A percentile compares a stretch with the other conserved stretches of the same genome.
These are phyloP conservation scores for Hyalella azteca DNA, from an alignment of 2,888 invertebrate genomes.

Conservation along the genomic window DNA sequence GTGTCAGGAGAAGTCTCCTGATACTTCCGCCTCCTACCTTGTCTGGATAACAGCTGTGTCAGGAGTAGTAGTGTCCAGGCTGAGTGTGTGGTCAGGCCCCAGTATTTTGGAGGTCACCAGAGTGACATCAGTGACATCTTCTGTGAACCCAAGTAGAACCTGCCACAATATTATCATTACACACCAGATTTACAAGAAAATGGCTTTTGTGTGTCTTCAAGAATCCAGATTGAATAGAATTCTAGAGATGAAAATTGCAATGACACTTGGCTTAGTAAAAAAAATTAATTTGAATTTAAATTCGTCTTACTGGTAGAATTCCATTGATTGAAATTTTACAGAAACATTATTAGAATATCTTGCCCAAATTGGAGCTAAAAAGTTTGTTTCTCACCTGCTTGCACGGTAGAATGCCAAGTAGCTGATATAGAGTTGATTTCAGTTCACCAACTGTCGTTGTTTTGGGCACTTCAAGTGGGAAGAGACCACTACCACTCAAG, in stretches of 20 bases:
- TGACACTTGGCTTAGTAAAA: neutral
- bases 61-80: neutral
- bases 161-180: too few relatives aligned
- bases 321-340: too few relatives aligned
- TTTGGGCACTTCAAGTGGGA: conserved; percentile 51
- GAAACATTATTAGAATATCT: too few relatives aligned
- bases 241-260: too few relatives aligned
- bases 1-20: too few relatives aligned
- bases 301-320: too few relatives aligned
- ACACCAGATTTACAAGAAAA: too few relatives aligned
- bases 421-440: conserved; percentile 52
- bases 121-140: neutral
- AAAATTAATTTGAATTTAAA: too few relatives aligned
- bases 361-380: too few relatives aligned
- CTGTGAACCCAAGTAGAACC: neutral
- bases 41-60: neutral
- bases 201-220: too few relatives aligned
- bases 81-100: neutral
- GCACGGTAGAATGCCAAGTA: conserved; percentile 55
- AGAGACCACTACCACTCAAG: conserved; percentile 41
- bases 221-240: too few relatives aligned
- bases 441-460: conserved; percentile 52
- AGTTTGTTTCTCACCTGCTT: conserved; percentile 54
- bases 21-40: too few relatives aligned
- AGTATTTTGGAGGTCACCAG: neutral